phyloP scores from a whole-genome alignment of 2,113 vertebrate species.

The Pseudopipra pipra region DNA sequence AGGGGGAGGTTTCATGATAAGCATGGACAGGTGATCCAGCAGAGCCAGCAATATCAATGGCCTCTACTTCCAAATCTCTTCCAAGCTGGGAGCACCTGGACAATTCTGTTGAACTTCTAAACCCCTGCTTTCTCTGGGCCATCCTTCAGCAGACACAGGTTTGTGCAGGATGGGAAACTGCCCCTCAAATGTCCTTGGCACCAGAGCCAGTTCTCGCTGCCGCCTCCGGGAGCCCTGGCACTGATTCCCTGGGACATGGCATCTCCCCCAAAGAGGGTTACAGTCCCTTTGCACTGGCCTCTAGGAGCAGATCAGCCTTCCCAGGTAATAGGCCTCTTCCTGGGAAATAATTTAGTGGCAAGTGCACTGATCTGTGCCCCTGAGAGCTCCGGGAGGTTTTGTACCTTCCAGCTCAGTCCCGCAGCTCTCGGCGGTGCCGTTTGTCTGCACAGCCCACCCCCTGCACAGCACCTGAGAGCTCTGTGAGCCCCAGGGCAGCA shows the following conservation, averaged over 20 bases:
- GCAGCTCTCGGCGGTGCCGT: background rate
- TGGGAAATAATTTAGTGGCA: conserved; percentile 12
- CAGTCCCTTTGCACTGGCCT: background rate
- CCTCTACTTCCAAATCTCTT: background rate
- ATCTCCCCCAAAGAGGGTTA: background rate
- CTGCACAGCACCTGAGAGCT: background rate
- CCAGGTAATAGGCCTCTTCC: background rate
- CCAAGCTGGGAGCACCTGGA: background rate
- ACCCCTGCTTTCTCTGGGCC: background rate
- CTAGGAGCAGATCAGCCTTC: background rate
- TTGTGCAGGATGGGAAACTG: background rate
- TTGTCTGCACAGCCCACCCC: background rate
- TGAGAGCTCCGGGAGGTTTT: conserved; percentile 27
- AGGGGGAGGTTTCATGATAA: background rate
- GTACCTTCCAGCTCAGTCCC: conserved; percentile 4
- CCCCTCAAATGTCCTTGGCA: accelerated
- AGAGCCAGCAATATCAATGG: background rate
- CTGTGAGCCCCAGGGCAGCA: background rate
- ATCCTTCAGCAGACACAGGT: background rate
- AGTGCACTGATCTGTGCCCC: background rate
- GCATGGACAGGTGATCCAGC: background rate
- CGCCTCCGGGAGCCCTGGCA: background rate
- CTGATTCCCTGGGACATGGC: background rate
- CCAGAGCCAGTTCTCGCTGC: background rate
- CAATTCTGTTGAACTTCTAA: background rate